Evolutionary conservation across 2,888 invertebrate genomes (phyloP).

Genomic region (Thera obeliscata): DNA sequence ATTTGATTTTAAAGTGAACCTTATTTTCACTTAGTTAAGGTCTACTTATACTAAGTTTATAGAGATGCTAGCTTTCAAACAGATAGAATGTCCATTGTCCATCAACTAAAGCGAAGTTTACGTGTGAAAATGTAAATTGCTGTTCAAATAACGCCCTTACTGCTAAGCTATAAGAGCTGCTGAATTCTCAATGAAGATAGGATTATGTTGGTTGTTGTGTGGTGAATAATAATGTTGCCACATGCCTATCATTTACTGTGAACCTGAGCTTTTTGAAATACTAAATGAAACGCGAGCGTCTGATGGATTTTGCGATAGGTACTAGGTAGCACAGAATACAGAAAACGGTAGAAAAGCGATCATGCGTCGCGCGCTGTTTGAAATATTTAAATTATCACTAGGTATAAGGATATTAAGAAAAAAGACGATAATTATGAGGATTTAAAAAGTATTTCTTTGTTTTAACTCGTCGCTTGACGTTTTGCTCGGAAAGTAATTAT

Average conservation of each 20-base stretch:
- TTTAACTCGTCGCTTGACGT: no score
- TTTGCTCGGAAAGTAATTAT: no score
- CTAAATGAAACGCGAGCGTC: constrained; percentile 51
- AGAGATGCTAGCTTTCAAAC: constrained; percentile 47
- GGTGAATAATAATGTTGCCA: constrained; percentile 71
- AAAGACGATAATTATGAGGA: no score
- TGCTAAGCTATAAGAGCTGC: constrained; percentile 7
- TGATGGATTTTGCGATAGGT: constrained; percentile 12
- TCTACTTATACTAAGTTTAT: constrained; percentile 35
- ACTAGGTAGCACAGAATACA: neutral
- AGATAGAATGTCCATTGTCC: constrained; percentile 75
- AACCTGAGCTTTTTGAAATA: constrained; percentile 61
- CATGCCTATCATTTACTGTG: constrained; percentile 60
- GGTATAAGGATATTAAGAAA: no score
- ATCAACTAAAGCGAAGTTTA: constrained; percentile 49
- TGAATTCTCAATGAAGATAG: neutral
- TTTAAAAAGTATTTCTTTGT: no score
- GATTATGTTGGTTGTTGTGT: constrained; percentile 46
- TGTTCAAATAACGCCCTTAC: constrained; percentile 42
- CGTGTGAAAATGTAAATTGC: constrained; percentile 38
- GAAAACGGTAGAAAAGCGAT: no score
- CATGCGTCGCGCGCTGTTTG: no score
- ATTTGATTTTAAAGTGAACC: constrained; percentile 37
- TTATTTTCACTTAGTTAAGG: constrained; percentile 35
- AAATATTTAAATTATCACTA: no score